A percentile compares a stretch with the other conserved stretches of the same genome.
Conservation (phyloP, 92 coral and sea anemone genomes). For the Zoanthus gigantus region DNA sequence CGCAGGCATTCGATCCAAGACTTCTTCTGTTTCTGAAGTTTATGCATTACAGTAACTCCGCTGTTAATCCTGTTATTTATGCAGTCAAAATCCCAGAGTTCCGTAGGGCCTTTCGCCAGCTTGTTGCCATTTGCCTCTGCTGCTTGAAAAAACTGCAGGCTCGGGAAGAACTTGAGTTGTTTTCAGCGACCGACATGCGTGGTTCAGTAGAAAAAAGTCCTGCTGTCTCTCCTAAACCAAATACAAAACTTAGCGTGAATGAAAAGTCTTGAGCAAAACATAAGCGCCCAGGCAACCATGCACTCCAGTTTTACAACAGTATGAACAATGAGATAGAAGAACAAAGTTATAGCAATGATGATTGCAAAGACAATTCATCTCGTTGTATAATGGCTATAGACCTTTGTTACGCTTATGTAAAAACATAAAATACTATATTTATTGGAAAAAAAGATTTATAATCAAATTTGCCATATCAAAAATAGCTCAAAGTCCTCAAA, state of each 20-base stretch:
- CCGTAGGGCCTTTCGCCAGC: constrained; percentile 87
- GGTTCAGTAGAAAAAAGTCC: constrained; percentile 41
- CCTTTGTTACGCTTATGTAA: no score
- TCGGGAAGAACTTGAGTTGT: constrained; percentile 62
- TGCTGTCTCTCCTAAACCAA: constrained; percentile 1
- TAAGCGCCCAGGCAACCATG: no score
- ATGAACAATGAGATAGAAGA: no score
- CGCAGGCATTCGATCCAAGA: constrained; percentile 46
- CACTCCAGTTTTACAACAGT: no score
- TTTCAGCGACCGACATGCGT: constrained; percentile 79
- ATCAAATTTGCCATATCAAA: no score
- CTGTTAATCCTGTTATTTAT: constrained; percentile 85
- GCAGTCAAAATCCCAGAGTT: constrained; percentile 94
- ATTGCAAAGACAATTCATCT: no score
- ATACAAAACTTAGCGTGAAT: neutral
- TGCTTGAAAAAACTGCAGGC: constrained; percentile 53
- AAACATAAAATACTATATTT: no score
- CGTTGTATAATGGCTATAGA: no score
- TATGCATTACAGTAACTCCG: constrained; percentile 89
- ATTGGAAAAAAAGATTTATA: no score
- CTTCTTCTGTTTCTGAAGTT: constrained; percentile 75
- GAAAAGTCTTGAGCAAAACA: no score
- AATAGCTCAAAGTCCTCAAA: no score
- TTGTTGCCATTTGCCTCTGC: constrained; percentile 77
- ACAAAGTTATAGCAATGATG: no score